Base-by-base conservation (phyloP, 1,140 invertebrate species). In the Frieseomelitta varia region DNA sequence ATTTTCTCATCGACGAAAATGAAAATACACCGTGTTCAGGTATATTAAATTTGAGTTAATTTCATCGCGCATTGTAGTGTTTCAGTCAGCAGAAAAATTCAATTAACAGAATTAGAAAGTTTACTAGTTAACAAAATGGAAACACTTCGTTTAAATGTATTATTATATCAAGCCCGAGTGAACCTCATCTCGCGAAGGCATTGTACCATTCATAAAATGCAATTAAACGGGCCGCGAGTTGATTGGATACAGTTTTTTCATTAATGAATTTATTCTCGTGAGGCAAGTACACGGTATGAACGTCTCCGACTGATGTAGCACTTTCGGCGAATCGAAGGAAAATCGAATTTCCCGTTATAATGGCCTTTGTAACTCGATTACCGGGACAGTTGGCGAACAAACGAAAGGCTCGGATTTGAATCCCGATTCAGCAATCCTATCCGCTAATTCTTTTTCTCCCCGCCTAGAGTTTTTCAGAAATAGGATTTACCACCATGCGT, bases 331-430 rank as follows among this genome's bases (percentile, higher is more conserved):
- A 34, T 21, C 24, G 53, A 56, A 24, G 21, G 14, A n/a, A 21
- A 75, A 75, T 75, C 47, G n/a, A 56, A 75, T 75, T 58, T 39
- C 17, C 53, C 11, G n/a, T 74, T 74, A 51, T 55, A 74, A 74
- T 74, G 51, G 72, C n/a, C 51, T 74, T 55, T 74, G 72, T 30
- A 34, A 74, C 53, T 21, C 51, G 39, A 55, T 74, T 55, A 30
- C 11, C 12, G 19, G 27, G 15, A 34, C 72, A 27, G 51, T 55
- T 30, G 53, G 51, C 72, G 51, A 30, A 21, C 51, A 51, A 73
- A 73, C n/a, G 71, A 53, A 53, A 27, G 27, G 17, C 21, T 12
- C 51, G 19, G 55, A 39, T 75, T 75, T 75, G 53, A 75, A 56
- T 75, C 53, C n/a, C n/a, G n/a, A 74, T 75, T 34, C 53, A 39